Conservation (phyloP, 2,113 vertebrate genomes). For the Cephalopterus ornatus region DNA sequence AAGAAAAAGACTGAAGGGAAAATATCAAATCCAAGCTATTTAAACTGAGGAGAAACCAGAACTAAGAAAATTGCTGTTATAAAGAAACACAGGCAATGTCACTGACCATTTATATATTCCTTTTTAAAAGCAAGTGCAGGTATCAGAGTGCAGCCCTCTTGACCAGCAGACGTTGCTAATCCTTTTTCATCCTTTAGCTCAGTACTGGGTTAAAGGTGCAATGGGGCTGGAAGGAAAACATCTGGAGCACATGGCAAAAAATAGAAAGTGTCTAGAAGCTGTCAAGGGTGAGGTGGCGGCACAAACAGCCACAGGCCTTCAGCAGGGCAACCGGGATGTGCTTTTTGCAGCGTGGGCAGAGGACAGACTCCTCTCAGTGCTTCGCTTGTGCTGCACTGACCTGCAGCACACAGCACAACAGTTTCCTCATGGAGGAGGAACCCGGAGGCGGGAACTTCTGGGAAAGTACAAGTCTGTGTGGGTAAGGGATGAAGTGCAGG, state of each 20-base stretch:
- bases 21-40: neutral
- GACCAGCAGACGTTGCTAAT: neutral
- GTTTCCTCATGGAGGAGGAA: neutral
- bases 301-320: neutral
- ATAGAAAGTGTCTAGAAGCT: neutral
- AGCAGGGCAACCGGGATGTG: neutral
- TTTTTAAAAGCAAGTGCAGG: neutral
- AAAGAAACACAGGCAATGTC: neutral
- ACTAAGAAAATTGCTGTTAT: neutral
- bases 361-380: neutral
- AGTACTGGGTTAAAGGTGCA: neutral
- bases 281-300: neutral
- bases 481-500: neutral
- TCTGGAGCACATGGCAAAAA: neutral
- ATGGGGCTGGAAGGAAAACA: neutral
- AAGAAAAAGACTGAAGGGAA: neutral
- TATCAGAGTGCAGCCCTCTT: neutral
- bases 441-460: neutral
- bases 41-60: neutral
- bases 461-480: neutral
- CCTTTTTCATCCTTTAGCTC: neutral
- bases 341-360: neutral
- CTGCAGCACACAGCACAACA: neutral
- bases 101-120: neutral
- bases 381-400: neutral